phyloP scores from a whole-genome alignment of 2,888 invertebrate genomes.

The Mesorhabditis sp. region DNA sequence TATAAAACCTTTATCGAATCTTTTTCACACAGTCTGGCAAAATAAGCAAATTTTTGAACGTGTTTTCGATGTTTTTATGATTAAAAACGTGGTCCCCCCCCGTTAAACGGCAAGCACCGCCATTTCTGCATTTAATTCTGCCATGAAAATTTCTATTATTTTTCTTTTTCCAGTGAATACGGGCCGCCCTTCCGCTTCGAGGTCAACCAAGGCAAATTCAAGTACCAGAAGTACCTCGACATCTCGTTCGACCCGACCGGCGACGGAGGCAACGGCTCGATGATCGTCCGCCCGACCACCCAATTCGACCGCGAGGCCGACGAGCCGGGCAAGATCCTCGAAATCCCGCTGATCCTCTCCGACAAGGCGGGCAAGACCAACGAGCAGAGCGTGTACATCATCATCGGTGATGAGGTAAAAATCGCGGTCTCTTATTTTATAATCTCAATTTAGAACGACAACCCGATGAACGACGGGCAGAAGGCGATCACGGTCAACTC shows the following conservation, averaged over 20 bases:
- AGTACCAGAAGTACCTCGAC: conserved; percentile 76
- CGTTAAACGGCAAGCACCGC: too few species aligned
- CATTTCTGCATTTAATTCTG: too few species aligned
- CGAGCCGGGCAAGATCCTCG: conserved; percentile 66
- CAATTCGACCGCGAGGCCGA: conserved; percentile 37
- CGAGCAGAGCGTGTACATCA: conserved; percentile 65
- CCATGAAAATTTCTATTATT: neutral
- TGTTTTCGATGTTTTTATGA: too few species aligned
- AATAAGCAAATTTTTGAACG: too few species aligned
- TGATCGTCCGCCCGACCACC: conserved; percentile 82
- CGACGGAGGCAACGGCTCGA: conserved; percentile 94
- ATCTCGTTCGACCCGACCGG: conserved; percentile 95
- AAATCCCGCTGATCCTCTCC: conserved; percentile 92
- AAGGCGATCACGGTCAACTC: conserved; percentile 95
- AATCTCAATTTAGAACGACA: conserved; percentile 72
- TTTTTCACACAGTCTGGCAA: too few species aligned
- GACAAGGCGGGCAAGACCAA: conserved; percentile 77
- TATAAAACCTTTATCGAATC: too few species aligned
- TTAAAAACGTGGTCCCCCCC: too few species aligned
- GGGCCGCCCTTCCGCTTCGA: conserved; percentile 83
- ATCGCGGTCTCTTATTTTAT: neutral
- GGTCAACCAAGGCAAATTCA: conserved; percentile 35
- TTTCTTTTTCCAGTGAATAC: conserved; percentile 30
- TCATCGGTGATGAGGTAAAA: conserved; percentile 80
- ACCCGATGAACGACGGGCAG: conserved; percentile 94